These are phyloP conservation scores for Pseudococcus jackbeardsleyi DNA, from an alignment of 2,888 invertebrate genomes.

Conservation along the genomic window DNA sequence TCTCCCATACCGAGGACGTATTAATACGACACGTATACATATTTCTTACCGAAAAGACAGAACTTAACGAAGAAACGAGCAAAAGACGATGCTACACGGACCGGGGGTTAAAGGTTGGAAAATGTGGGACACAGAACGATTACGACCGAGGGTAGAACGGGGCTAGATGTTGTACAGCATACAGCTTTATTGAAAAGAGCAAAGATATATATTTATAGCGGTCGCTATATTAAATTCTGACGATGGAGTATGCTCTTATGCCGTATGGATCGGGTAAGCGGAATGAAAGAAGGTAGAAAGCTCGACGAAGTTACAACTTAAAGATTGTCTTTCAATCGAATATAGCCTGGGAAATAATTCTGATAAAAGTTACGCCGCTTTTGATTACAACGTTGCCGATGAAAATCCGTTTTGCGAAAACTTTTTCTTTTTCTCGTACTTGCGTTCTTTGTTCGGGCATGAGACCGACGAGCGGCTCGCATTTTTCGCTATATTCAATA, in stretches of 20 bases:
- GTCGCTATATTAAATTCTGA: constrained; percentile 35
- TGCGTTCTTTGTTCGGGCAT: too few species aligned
- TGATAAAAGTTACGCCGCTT: constrained; percentile 35
- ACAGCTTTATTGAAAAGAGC: constrained; percentile 32
- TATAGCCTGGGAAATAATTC: constrained; percentile 5
- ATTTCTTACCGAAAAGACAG: background rate
- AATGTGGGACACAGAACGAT: background rate
- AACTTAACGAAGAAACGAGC: constrained; percentile 1
- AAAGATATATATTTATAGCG: constrained; percentile 43
- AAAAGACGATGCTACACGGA: background rate
- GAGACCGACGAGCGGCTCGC: background rate
- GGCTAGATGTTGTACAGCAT: background rate
- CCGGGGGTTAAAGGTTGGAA: background rate
- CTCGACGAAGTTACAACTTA: constrained; percentile 25
- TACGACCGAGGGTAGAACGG: background rate
- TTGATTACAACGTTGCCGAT: constrained; percentile 33
- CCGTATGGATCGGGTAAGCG: background rate
- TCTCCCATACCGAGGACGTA: background rate
- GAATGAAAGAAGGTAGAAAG: background rate
- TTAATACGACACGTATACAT: constrained; percentile 1
- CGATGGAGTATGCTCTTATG: background rate
- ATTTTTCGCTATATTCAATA: constrained; percentile 33
- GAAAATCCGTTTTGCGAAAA: constrained; percentile 29
- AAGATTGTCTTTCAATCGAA: constrained; percentile 47
- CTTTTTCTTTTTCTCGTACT: background rate